phyloP scores from a whole-genome alignment of 2,888 invertebrate species.

The Chymomyza amoena region DNA sequence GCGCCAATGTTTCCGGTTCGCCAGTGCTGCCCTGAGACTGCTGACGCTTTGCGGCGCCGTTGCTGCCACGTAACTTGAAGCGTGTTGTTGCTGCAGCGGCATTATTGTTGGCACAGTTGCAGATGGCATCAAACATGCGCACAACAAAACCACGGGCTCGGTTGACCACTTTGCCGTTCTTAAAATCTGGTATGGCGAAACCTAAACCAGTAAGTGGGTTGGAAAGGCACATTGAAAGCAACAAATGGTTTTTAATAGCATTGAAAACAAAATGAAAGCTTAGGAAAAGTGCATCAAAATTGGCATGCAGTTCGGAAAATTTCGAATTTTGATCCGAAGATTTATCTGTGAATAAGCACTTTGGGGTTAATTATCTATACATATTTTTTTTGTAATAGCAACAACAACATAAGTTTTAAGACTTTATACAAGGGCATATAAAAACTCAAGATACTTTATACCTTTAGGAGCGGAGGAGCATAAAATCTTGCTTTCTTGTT shows the following conservation, averaged over 20 bases:
- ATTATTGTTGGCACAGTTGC: conserved; percentile 82
- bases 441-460: too few species aligned
- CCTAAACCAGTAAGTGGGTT: conserved; percentile 47
- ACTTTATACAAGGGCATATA: too few species aligned
- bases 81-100: conserved; percentile 80
- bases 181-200: conserved; percentile 79
- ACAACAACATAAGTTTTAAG: too few species aligned
- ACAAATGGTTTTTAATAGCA: not conserved
- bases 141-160: conserved; percentile 82
- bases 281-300: too few species aligned
- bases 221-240: not conserved
- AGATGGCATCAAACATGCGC: conserved; percentile 83
- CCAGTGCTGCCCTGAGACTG: conserved; percentile 34
- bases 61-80: conserved; percentile 74
- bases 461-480: too few species aligned
- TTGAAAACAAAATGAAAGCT: not conserved
- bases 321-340: too few species aligned
- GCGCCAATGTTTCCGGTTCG: conserved; percentile 53
- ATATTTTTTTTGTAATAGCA: too few species aligned
- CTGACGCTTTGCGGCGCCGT: conserved; percentile 46
- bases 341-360: too few species aligned
- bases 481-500: too few species aligned
- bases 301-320: not conserved
- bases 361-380: too few species aligned
- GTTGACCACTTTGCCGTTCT: conserved; percentile 81